Conservation (phyloP, 1,140 invertebrate genomes). For the Eulimnadia texana region DNA sequence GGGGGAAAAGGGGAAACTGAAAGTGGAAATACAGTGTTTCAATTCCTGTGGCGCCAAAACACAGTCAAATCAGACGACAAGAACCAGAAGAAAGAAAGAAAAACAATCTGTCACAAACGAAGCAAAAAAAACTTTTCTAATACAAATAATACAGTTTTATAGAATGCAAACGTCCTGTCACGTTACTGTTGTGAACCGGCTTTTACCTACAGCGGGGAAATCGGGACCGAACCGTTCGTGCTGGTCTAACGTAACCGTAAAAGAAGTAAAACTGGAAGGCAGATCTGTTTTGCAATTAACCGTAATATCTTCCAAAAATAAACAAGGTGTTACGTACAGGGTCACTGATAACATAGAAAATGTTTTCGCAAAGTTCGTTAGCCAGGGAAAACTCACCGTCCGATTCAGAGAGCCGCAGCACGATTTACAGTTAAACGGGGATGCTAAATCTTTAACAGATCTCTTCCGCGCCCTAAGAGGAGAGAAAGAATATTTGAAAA, state of each 20-base stretch:
- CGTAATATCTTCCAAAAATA: slow-evolving; percentile 45
- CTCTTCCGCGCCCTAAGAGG: slow-evolving; percentile 46
- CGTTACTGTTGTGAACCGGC: slow-evolving; percentile 43
- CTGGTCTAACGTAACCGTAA: slow-evolving; percentile 44
- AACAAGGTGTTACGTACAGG: slow-evolving; percentile 47
- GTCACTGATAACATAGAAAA: slow-evolving; percentile 41
- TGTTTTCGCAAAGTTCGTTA: slow-evolving; percentile 49
- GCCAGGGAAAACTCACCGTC: slow-evolving; percentile 57
- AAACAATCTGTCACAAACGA: too few species aligned
- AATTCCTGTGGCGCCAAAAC: too few species aligned
- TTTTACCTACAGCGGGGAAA: slow-evolving; percentile 28
- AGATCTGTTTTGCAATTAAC: slow-evolving; percentile 32
- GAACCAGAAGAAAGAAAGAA: too few species aligned
- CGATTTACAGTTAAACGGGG: slow-evolving; percentile 44
- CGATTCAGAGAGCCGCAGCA: slow-evolving; percentile 49
- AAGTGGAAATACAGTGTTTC: too few species aligned
- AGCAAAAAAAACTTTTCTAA: background rate
- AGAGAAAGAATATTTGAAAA: slow-evolving; percentile 41
- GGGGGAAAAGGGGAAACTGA: too few species aligned
- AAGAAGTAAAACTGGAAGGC: slow-evolving; percentile 27
- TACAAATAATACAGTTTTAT: background rate
- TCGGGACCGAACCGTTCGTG: slow-evolving; percentile 43
- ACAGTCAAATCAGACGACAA: too few species aligned
- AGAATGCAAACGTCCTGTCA: slow-evolving; percentile 51
- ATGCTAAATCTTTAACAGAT: slow-evolving; percentile 48